A percentile compares a stretch with the other conserved stretches of the same genome.
Conservation (phyloP, 2,113 vertebrate genomes). For the Notiomystis cincta region DNA sequence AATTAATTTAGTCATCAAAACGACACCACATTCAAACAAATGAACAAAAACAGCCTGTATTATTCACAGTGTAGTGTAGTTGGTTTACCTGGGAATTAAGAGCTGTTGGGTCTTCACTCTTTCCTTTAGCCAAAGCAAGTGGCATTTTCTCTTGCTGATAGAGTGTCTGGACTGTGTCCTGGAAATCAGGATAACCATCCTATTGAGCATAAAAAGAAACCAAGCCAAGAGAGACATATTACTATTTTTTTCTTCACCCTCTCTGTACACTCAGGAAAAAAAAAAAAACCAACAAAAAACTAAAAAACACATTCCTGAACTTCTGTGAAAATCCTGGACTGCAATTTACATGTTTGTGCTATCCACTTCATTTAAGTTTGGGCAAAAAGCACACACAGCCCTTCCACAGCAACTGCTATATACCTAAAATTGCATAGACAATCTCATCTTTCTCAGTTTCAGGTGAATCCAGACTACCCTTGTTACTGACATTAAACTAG, state of each 20-base stretch:
- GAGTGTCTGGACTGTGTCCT: constrained; percentile 86
- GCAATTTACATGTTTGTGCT: not conserved
- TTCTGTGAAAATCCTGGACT: not conserved
- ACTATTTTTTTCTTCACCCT: not conserved
- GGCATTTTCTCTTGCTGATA: constrained; percentile 88
- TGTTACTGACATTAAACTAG: not conserved
- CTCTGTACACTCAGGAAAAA: not conserved
- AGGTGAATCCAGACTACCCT: not conserved
- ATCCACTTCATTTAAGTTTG: not conserved
- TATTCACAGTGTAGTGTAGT: not conserved
- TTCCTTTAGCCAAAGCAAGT: constrained; percentile 84
- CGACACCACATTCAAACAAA: not conserved
- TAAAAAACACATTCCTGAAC: not conserved
- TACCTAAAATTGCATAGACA: not conserved
- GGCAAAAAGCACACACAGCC: not conserved
- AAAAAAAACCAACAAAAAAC: not conserved
- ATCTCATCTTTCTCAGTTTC: not conserved
- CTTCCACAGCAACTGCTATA: not conserved
- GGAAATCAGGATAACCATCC: constrained; percentile 93
- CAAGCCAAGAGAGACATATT: not conserved
- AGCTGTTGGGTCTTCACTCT: constrained; percentile 86
- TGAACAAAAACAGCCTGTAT: not conserved
- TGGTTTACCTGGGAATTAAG: constrained; percentile 84
- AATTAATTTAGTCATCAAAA: constrained; percentile 22
- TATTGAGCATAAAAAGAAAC: constrained; percentile 51